phyloP scores from a whole-genome alignment of 2,113 vertebrate species.

The Turdus rufiventris region DNA sequence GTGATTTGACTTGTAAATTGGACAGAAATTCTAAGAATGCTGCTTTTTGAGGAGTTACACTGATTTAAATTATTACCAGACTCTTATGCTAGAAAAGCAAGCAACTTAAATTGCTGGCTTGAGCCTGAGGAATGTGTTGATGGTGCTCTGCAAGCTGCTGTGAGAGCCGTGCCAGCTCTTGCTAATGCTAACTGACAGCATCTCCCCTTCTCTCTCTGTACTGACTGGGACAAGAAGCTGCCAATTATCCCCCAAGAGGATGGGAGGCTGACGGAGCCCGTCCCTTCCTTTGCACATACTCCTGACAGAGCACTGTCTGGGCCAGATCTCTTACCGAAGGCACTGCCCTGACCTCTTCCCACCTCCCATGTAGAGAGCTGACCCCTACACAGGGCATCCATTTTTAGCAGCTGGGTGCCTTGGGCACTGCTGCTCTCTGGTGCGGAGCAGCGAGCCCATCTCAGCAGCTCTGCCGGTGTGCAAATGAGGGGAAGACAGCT shows the following conservation, averaged over 20 bases:
- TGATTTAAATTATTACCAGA: constrained; percentile 55
- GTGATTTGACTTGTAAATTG: constrained; percentile 59
- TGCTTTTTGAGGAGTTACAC: neutral
- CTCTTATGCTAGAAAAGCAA: neutral
- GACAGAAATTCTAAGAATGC: constrained; percentile 12
- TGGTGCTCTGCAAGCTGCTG: constrained; percentile 34
- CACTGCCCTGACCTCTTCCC: neutral
- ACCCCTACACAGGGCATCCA: neutral
- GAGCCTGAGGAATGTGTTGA: constrained; percentile 28
- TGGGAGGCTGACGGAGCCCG: neutral
- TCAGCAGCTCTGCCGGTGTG: neutral
- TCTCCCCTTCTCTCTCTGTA: neutral
- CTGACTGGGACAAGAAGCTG: constrained; percentile 27
- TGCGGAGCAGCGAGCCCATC: neutral
- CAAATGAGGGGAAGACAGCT: neutral
- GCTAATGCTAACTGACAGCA: constrained; percentile 58
- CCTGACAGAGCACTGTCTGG: neutral
- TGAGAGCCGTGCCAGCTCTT: constrained; percentile 32
- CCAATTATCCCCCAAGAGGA: constrained; percentile 14
- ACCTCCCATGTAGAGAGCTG: neutral
- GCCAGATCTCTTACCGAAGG: neutral
- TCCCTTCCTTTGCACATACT: neutral
- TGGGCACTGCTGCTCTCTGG: neutral
- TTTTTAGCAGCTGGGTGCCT: constrained; percentile 3
- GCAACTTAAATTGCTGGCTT: constrained; percentile 6